Conservation (phyloP, 2,888 invertebrate species). For the Oscheius sp. region DNA sequence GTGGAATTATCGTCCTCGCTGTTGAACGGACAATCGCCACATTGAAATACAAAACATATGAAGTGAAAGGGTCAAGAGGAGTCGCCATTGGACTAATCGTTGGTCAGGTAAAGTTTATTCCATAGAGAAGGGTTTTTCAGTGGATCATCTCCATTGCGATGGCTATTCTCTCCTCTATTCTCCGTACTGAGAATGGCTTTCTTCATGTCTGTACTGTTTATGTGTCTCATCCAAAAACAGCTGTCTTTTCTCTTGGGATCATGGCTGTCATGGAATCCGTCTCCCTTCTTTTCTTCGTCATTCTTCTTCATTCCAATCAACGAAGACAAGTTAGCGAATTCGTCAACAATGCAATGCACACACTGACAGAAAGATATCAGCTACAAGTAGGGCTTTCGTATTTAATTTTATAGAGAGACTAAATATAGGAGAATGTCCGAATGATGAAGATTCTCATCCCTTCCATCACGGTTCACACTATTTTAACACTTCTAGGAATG, state of each 20-base stretch:
- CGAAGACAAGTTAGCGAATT: slow-evolving; percentile 48
- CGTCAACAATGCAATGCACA: slow-evolving; percentile 56
- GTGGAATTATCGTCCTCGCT: slow-evolving; percentile 49
- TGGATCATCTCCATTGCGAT: slow-evolving; percentile 45
- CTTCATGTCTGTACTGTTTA: slow-evolving; percentile 55
- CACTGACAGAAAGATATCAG: slow-evolving; percentile 53
- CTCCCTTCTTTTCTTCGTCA: slow-evolving; percentile 43
- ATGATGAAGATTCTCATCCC: slow-evolving; percentile 54
- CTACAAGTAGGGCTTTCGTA: slow-evolving; percentile 45
- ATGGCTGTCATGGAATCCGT: slow-evolving; percentile 47
- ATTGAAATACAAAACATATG: slow-evolving; percentile 49
- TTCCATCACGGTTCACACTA: slow-evolving; percentile 50
- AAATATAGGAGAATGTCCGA: slow-evolving; percentile 48
- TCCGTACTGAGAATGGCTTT: slow-evolving; percentile 45
- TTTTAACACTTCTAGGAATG: slow-evolving; percentile 45
- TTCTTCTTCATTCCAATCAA: slow-evolving; percentile 45
- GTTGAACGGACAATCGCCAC: slow-evolving; percentile 54
- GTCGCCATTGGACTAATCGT: slow-evolving; percentile 38
- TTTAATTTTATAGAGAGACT: too few relatives aligned
- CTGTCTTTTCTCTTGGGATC: slow-evolving; percentile 46
- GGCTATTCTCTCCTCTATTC: slow-evolving; percentile 38
- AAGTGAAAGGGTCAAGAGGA: slow-evolving; percentile 42
- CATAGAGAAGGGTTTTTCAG: too few relatives aligned
- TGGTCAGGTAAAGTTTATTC: slow-evolving; percentile 33
- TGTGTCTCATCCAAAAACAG: slow-evolving; percentile 51